These are phyloP conservation scores for Salmo trutta DNA, from an alignment of 2,797 vertebrate species.

Conservation along the genomic window DNA sequence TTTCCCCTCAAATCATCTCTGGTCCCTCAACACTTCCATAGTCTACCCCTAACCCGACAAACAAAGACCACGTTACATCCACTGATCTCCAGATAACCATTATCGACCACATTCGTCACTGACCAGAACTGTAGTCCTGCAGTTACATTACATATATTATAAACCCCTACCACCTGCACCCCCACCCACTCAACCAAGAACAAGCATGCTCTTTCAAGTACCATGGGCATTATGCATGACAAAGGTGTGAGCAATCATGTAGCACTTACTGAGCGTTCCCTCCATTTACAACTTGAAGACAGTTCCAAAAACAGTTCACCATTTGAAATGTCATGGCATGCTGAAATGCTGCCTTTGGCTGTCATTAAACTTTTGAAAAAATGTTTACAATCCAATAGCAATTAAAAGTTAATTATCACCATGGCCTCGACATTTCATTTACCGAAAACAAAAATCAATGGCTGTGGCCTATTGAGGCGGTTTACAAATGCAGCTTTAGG, in stretches of 20 bases:
- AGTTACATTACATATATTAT: background rate
- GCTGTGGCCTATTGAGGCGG: conserved; percentile 5
- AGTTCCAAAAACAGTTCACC: conserved; percentile 10
- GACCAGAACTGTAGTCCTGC: background rate
- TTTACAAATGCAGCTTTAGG: conserved; percentile 10
- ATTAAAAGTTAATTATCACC: conserved; percentile 41
- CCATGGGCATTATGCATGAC: background rate
- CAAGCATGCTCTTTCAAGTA: background rate
- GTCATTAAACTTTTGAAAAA: conserved; percentile 7
- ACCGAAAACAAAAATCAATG: conserved; percentile 12
- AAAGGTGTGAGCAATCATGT: background rate
- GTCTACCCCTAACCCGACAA: background rate
- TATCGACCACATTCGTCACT: conserved; percentile 7
- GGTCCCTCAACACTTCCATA: conserved; percentile 9
- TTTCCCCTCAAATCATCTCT: conserved; percentile 11
- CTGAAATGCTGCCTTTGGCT: conserved; percentile 4
- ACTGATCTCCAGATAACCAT: conserved; percentile 13
- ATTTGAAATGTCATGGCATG: conserved; percentile 4
- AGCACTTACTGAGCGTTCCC: background rate
- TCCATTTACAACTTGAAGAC: background rate
- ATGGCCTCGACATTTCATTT: conserved; percentile 23
- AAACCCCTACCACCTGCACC: background rate
- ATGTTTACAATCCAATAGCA: conserved; percentile 25
- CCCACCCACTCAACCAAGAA: background rate
- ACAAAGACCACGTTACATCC: background rate